phyloP scores from a whole-genome alignment of 2,888 invertebrate genomes.

The Hartigia nigra region DNA sequence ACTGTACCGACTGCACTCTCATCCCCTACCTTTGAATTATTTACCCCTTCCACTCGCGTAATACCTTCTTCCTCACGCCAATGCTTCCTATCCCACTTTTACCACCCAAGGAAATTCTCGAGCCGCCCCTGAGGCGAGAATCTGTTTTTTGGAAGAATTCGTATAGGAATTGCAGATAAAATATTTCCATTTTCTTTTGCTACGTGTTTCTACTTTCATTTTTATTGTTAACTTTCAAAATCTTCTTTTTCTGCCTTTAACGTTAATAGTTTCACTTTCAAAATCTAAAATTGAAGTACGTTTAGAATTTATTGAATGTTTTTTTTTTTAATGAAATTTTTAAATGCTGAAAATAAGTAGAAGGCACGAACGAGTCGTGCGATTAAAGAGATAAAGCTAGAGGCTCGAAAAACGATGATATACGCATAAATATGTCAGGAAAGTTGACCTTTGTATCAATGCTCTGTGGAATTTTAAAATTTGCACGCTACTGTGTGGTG shows the following conservation, averaged over 20 bases:
- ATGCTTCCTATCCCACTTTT: neutral
- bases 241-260: neutral
- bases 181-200: neutral
- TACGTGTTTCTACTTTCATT: neutral
- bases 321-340: neutral
- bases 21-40: neutral
- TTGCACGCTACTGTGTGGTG: neutral
- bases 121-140: neutral
- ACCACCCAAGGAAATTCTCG: neutral
- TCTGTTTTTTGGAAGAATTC: neutral
- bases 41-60: slow-evolving; percentile 4
- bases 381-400: neutral
- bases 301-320: neutral
- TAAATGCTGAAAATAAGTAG: neutral
- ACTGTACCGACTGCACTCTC: neutral
- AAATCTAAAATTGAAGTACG: neutral
- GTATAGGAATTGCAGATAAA: neutral
- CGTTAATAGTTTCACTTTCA: neutral
- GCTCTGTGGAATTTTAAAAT: neutral
- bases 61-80: slow-evolving; percentile 11
- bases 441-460: neutral
- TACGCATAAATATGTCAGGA: neutral
- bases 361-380: neutral
- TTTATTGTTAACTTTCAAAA: neutral
- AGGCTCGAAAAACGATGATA: neutral